Evolutionary conservation across 2,113 vertebrate species (phyloP), one percentile per base, ranked within the genome.

Genomic region (Oreochromis aureus): DNA sequence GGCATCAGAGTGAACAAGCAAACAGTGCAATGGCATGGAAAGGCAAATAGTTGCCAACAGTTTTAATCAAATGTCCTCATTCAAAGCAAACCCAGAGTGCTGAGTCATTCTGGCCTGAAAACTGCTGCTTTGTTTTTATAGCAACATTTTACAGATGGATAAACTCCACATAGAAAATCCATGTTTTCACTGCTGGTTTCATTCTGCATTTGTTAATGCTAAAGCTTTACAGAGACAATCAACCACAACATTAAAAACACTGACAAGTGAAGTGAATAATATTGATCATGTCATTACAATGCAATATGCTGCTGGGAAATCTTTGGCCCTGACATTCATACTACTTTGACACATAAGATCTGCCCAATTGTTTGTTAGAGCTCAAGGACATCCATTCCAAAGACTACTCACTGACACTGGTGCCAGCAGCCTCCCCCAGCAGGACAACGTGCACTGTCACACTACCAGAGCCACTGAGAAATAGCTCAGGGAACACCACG

Each of bases 101-200:
- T 79, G 87, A 91, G 87, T 89, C 91, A 88, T 54, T 34, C 10
- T 46, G 86, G 8, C 36, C 63, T 71, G 5, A 8, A 80, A 88
- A 48, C 41, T 24, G 73, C 83, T 41, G 44, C 46, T 78, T 53
- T 51, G 44, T n/a, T 78, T 78, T 78, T 53, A 53, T 34, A 53
- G 73, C 46, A 32, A n/a, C 27, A 0, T 53, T 78, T 78, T n/a
- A 32, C 73, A 78, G 46, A 53, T n/a, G 15, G 6, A 48, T 13
- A 9, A 34, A 46, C 48, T 22, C 9, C 13, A 34, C 80, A 39
- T 18, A 8, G 55, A 55, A 56, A 71, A 48, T 18, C 8, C 18
- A 58, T 9, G 39, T 46, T n/a, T 36, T 19, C 44, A 41, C 36
- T 8, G 3, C 6, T 24, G 44, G 24, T 82, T 63, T 48, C 2